Conservation (phyloP, 1,140 invertebrate species). For the Plectrocnemia conspersa region DNA sequence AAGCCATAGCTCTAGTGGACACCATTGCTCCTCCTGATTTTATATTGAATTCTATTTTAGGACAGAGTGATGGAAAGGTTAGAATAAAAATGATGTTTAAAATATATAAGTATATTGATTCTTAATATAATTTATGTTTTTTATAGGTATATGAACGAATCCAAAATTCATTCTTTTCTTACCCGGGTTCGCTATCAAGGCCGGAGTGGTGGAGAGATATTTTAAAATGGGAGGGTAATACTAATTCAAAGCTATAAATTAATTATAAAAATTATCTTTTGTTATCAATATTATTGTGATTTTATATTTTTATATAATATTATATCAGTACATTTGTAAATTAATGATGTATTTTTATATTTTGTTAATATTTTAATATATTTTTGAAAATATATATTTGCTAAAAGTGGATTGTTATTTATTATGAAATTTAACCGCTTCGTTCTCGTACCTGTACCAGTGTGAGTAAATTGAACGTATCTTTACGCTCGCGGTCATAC, state of each 20-base stretch:
- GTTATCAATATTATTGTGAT: not conserved
- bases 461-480: too few species aligned
- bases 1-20: conserved; percentile 77
- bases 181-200: conserved; percentile 36
- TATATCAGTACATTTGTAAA: not conserved
- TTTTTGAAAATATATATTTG: not conserved
- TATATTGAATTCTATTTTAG: conserved; percentile 74
- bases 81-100: conserved; percentile 25
- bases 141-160: conserved; percentile 41
- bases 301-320: not conserved
- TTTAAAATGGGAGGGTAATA: conserved; percentile 33
- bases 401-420: not conserved
- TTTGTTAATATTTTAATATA: not conserved
- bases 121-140: conserved; percentile 6
- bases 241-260: conserved; percentile 21
- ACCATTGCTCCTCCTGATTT: conserved; percentile 84
- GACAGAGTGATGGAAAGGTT: conserved; percentile 76
- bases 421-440: too few species aligned
- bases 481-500: too few species aligned
- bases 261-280: not conserved
- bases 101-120: conserved; percentile 1
- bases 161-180: conserved; percentile 37
- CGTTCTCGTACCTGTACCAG: too few species aligned
- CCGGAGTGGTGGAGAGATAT: conserved; percentile 42
- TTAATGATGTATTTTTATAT: not conserved